phyloP scores from a whole-genome alignment of 2,797 vertebrate genomes.

The Danio kyathit region DNA sequence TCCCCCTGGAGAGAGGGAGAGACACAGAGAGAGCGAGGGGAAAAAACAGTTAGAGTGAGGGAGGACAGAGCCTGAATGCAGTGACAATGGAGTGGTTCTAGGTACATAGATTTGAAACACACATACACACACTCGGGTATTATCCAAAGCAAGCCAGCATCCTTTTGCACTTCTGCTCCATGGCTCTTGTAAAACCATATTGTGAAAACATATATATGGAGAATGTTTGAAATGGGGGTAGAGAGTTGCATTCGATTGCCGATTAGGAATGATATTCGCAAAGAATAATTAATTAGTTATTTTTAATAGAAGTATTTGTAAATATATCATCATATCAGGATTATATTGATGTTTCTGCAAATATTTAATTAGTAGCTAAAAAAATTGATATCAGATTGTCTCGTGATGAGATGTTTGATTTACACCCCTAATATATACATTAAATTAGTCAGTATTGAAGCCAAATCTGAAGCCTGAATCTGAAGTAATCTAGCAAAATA shows the following conservation, averaged over 20 bases:
- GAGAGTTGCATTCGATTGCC: background rate
- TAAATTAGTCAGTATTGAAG: no score
- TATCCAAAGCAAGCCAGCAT: conserved; percentile 62
- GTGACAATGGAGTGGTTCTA: conserved; percentile 61
- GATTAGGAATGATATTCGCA: background rate
- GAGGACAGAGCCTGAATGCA: conserved; percentile 60
- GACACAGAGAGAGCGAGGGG: conserved; percentile 48
- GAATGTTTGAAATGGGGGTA: background rate
- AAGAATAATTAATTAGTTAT: no score
- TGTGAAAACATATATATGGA: conserved; percentile 13
- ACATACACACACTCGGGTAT: conserved; percentile 56
- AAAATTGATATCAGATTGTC: no score
- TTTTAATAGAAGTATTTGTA: no score
- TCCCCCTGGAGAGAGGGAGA: conserved; percentile 72
- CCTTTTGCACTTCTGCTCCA: conserved; percentile 62
- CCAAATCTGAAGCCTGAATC: no score
- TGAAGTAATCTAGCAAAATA: no score
- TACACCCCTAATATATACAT: no score
- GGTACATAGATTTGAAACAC: conserved; percentile 66
- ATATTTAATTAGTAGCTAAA: no score
- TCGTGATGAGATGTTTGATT: no score
- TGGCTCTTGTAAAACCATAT: conserved; percentile 41
- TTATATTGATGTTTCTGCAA: no score
- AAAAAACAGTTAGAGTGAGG: conserved; percentile 59
- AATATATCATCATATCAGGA: no score